Conservation (phyloP, 2,113 vertebrate species). For the Chlorodrepanis virens region DNA sequence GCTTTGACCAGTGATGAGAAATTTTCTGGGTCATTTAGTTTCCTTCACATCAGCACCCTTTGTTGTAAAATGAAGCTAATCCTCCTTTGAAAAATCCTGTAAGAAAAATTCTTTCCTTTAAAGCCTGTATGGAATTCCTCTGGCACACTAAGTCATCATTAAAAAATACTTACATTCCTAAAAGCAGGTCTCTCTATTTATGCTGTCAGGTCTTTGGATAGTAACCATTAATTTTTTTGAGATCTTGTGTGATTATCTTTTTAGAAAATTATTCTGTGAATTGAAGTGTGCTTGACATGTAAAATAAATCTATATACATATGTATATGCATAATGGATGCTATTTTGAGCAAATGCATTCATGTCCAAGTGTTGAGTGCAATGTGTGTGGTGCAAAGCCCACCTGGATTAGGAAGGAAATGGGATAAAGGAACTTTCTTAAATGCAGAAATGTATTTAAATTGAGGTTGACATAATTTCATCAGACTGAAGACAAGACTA, state of each 20-base stretch:
- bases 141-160: not conserved
- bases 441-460: fast-evolving
- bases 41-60: not conserved
- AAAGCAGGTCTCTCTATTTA: not conserved
- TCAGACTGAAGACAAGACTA: not conserved
- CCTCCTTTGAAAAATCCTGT: not conserved
- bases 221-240: not conserved
- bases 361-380: not conserved
- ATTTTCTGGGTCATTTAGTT: not conserved
- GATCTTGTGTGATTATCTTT: not conserved
- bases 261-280: not conserved
- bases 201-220: not conserved
- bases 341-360: not conserved
- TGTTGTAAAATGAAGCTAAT: not conserved
- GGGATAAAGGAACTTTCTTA: not conserved
- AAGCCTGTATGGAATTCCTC: not conserved
- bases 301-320: not conserved
- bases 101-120: not conserved
- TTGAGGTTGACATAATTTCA: not conserved
- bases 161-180: not conserved
- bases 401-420: not conserved
- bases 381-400: not conserved
- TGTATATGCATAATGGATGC: not conserved
- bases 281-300: not conserved
- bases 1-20: not conserved